Conservation (phyloP, 2,797 vertebrate species). For the Thunnus albacares region DNA sequence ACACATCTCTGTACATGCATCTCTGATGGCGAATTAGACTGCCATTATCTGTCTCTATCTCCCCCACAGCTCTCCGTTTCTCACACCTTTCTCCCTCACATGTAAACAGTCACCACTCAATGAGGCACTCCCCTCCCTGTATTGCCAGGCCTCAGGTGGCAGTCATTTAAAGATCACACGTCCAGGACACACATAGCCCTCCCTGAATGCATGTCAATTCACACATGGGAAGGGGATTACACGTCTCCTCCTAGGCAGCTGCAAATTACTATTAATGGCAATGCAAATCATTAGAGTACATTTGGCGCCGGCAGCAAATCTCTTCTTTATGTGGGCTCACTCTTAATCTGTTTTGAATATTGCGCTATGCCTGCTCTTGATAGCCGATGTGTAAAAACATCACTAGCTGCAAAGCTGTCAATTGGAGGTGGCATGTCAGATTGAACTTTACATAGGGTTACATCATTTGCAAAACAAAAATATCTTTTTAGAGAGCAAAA, state of each 20-base stretch:
- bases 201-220: constrained; percentile 85
- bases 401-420: constrained; percentile 67
- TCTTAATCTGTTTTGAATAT: constrained; percentile 79
- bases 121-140: constrained; percentile 69
- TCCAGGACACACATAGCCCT: constrained; percentile 79
- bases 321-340: constrained; percentile 71
- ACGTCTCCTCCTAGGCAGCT: constrained; percentile 81
- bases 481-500: constrained; percentile 47
- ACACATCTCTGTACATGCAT: constrained; percentile 63
- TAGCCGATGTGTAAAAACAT: constrained; percentile 66
- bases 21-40: constrained; percentile 77
- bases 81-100: constrained; percentile 49
- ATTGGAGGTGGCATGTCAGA: constrained; percentile 69
- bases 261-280: constrained; percentile 86
- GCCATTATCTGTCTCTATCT: constrained; percentile 79
- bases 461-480: constrained; percentile 70
- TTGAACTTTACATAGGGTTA: constrained; percentile 75
- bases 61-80: constrained; percentile 59
- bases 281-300: constrained; percentile 85
- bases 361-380: constrained; percentile 60
- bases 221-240: constrained; percentile 86
- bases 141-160: constrained; percentile 86
- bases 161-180: constrained; percentile 90
- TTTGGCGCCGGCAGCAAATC: constrained; percentile 75
- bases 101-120: constrained; percentile 63